These are phyloP conservation scores for Polyommatus iphigenia DNA, from an alignment of 2,888 invertebrate species.

Conservation along the genomic window DNA sequence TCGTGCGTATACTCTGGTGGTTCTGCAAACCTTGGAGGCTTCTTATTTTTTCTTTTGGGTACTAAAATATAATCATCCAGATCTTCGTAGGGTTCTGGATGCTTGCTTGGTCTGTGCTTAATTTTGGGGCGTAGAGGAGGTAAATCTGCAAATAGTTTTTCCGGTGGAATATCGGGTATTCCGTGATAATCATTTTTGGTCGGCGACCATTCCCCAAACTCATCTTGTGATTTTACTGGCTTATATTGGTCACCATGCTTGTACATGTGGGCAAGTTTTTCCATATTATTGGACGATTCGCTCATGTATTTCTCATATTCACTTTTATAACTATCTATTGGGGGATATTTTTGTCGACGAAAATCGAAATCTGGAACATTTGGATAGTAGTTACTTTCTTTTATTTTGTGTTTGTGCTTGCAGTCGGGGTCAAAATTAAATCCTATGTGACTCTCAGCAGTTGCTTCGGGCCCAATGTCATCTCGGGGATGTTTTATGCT, in stretches of 20 bases:
- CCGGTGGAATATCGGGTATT: conserved; percentile 56
- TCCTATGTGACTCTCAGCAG: conserved; percentile 63
- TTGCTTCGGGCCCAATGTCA: conserved; percentile 50
- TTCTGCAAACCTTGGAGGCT: conserved; percentile 54
- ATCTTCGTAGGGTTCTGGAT: conserved; percentile 55
- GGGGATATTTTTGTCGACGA: conserved; percentile 57
- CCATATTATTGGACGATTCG: conserved; percentile 57
- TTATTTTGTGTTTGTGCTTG: conserved; percentile 62
- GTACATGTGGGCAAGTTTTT: conserved; percentile 56
- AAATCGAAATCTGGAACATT: conserved; percentile 56
- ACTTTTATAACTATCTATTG: conserved; percentile 54
- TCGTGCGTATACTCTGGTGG: conserved; percentile 57
- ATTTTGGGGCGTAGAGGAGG: conserved; percentile 60
- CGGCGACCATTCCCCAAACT: conserved; percentile 49
- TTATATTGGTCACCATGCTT: conserved; percentile 51
- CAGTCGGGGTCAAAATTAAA: conserved; percentile 65
- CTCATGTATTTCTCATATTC: conserved; percentile 59
- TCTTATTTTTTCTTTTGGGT: conserved; percentile 69
- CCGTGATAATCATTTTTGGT: conserved; percentile 51
- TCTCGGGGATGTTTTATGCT: conserved; percentile 66
- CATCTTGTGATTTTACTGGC: conserved; percentile 56
- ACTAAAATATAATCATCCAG: conserved; percentile 67
- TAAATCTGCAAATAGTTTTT: conserved; percentile 60
- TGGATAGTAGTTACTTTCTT: conserved; percentile 56
- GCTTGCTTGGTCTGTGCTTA: conserved; percentile 60